Percentiles rank a stretch among this genome's conserved stretches.
Evolutionary conservation across 2,113 vertebrate species (phyloP).

Genomic region (Holacanthus passer): DNA sequence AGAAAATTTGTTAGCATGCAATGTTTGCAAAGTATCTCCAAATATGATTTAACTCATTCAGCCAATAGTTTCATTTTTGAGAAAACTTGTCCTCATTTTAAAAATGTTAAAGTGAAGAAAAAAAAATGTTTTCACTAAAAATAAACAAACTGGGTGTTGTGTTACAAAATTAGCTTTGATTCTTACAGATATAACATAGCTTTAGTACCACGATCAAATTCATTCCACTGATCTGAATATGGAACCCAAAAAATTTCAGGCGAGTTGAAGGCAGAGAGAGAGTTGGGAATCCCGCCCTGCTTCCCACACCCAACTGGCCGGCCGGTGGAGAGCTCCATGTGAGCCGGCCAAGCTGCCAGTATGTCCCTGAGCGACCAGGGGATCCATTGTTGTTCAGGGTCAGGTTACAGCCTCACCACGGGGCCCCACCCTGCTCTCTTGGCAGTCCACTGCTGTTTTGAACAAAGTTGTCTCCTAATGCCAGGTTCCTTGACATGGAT

Average conservation of each 20-base stretch:
- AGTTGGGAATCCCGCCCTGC: slow-evolving; percentile 58
- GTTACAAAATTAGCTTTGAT: slow-evolving; percentile 20
- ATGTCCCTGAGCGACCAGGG: slow-evolving; percentile 84
- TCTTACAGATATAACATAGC: not conserved
- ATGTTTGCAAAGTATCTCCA: not conserved
- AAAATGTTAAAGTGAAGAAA: not conserved
- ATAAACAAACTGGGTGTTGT: not conserved
- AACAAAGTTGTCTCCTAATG: slow-evolving; percentile 91
- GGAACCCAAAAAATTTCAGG: slow-evolving; percentile 22
- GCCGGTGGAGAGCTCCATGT: slow-evolving; percentile 55
- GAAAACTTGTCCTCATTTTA: fast-evolving
- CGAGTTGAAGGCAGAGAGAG: slow-evolving; percentile 48
- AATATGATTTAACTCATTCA: not conserved
- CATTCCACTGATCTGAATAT: slow-evolving; percentile 10
- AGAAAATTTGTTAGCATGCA: not conserved
- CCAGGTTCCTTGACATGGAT: slow-evolving; percentile 80
- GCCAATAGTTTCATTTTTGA: not conserved
- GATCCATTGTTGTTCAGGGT: slow-evolving; percentile 92
- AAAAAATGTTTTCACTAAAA: not conserved
- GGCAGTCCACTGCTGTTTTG: slow-evolving; percentile 91
- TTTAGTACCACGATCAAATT: slow-evolving; percentile 22
- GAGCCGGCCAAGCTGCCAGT: slow-evolving; percentile 74
- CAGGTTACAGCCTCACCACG: slow-evolving; percentile 92
- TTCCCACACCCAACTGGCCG: slow-evolving; percentile 60
- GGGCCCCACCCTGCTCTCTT: slow-evolving; percentile 92